Percentiles rank a stretch among this genome's conserved stretches.
phyloP scores from a whole-genome alignment of 2,113 vertebrate species.

The Platysternon megacephalum region DNA sequence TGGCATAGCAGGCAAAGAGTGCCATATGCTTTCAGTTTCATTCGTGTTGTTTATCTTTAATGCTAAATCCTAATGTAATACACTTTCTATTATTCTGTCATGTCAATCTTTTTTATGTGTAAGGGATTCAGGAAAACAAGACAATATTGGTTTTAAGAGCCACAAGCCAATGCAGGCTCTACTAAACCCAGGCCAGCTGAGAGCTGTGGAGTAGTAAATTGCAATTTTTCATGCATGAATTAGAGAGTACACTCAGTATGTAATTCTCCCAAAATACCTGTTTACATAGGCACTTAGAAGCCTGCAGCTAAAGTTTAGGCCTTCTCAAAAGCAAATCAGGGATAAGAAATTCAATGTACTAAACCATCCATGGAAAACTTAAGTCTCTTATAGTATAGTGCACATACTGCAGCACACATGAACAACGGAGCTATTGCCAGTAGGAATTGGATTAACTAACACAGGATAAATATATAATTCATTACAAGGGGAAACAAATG shows the following conservation, averaged over 20 bases:
- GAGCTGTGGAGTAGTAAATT: conserved; percentile 11
- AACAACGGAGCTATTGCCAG: neutral
- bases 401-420: neutral
- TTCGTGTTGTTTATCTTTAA: conserved; percentile 67
- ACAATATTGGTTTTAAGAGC: conserved; percentile 23
- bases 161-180: conserved; percentile 25
- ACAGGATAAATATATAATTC: neutral
- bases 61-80: conserved; percentile 54
- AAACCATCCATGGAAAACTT: neutral
- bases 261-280: neutral
- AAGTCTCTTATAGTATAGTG: neutral
- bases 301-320: neutral
- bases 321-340: neutral
- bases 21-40: conserved; percentile 71
- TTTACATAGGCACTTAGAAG: neutral
- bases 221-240: neutral
- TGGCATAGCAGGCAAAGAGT: conserved; percentile 56
- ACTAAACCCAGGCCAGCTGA: conserved; percentile 39
- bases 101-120: conserved; percentile 59
- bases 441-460: rapidly evolving
- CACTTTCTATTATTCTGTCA: conserved; percentile 53
- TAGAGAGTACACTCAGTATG: conserved; percentile 2
- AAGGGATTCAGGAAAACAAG: conserved; percentile 44
- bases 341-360: neutral
- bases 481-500: neutral